Base-by-base conservation (phyloP, 1,140 invertebrate genomes). In the Drosophila setifemur region DNA sequence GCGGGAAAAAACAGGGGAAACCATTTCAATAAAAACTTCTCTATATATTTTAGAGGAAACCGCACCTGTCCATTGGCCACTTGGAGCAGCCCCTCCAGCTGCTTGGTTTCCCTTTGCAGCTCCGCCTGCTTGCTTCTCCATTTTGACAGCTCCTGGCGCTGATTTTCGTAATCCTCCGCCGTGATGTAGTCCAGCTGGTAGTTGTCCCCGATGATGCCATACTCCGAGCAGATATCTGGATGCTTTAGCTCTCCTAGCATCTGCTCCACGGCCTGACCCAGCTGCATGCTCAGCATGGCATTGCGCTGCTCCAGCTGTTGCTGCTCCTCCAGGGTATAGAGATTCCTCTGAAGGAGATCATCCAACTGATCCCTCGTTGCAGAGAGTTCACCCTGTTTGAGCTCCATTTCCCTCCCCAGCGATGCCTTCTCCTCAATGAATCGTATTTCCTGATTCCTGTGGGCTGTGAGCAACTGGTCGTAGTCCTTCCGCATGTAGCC, bases 41-140 rank as follows among this genome's bases (percentile, higher is more conserved):
- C 0, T 0, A 8, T 3, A 8, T 11, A 35, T 18, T 19, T 2
- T 16, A 0, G 3, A 0, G 9, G 21, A 18, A 18, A 6, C 26
- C 9, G 12, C 6, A 70, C 67, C 68, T 82, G 91, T 3, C 90
- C 87, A 25, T 90, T 81, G 26, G 91, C 82, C 9, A 92, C 90
- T 33, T 91, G 81, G 0, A 91, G 47, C 2, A 87, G 54, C 14
- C 89, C 90, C 48, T 90, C 89, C 18, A 92, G 57, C 37, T 85
- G 89, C 16, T 91, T 89, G 26, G 89, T 91, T 29, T 92, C 90
- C 7, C 85, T 54, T 31, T 73, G 49, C 43, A 92, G 37, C 14
- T 78, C 74, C 19, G 64, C 37, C 11, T 88, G 75, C 14, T 73
- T 61, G 9, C 57, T 53, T 14, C 74, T 48, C 66, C 86, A 69